Evolutionary conservation across 2,113 vertebrate species (phyloP), one percentile per base, ranked within the genome.

Genomic region (Peromyscus californicus): DNA sequence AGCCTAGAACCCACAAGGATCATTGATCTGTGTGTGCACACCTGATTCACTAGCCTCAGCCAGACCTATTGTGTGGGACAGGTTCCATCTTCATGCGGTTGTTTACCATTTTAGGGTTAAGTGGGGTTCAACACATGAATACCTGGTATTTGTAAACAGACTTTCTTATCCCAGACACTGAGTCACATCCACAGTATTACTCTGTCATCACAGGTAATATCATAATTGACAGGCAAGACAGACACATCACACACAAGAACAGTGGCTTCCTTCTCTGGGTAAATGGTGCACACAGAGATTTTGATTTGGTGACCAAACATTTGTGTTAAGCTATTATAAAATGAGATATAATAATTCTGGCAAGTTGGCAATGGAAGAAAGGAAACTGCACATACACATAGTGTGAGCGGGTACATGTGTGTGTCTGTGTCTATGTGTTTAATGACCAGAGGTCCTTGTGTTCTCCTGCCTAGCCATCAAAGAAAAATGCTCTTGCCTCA

Each of bases 261-360:
- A 75, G 11, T 33, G 39, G 57, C 67, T 57, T 87, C 6, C 80
- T 90, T 70, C 61, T 79, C n/a, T 54, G 26, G 8, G 61, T 42
- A 90, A 69, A 78, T 17, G 87, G 29, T 36, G 78, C n/a, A 65
- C 51, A 39, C 76, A 92, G 33, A 24, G 76, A 94, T 83, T 92
- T 51, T 85, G 31, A 90, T 54, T 88, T 79, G 51, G 5, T 89
- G 61, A 86, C 26, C 65, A 93, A 90, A 72, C 21, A 72, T 61
- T 76, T 13, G 8, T 61, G 74, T 26, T 54, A 93, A 79, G 65
- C 19, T 70, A 57, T 93, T 85, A 80, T 24, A 17, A 92, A 90
- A 90, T 72, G 39, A 74, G 3, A 79, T 45, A 48, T 59, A 89
- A 90, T 89, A 36, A 92, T 21, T 93, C 5, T 74, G 29, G 3